phyloP scores from a whole-genome alignment of 35 echinoderm and acorn worm genomes.

The Ophiothrix spiculata region DNA sequence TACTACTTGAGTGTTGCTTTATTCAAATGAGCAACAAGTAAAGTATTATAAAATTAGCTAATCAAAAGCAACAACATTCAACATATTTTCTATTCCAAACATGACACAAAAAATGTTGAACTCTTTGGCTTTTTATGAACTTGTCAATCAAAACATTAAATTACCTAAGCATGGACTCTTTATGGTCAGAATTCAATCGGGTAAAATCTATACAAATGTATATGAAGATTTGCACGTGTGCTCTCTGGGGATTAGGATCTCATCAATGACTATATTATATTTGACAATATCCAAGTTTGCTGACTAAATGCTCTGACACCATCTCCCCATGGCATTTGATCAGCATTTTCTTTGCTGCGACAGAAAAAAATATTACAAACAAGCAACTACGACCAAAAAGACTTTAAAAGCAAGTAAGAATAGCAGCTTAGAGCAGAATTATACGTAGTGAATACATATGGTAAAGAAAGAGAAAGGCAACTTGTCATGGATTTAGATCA shows the following conservation, averaged over 20 bases:
- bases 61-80: no score
- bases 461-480: background rate
- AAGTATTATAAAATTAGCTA: no score
- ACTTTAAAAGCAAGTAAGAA: background rate
- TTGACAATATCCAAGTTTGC: background rate
- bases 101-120: no score
- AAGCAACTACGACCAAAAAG: background rate
- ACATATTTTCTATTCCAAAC: no score
- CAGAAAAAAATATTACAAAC: background rate
- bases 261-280: background rate
- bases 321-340: background rate
- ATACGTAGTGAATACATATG: no score
- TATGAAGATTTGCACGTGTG: no score
- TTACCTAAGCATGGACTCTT: no score
- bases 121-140: no score
- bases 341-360: background rate
- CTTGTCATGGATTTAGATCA: background rate
- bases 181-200: background rate
- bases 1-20: no score
- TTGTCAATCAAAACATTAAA: no score
- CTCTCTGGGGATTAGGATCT: background rate
- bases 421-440: slow-evolving; percentile 5
- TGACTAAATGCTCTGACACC: slow-evolving; percentile 1
- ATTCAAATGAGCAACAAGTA: no score
- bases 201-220: no score